Percentiles rank a stretch among this genome's conserved stretches.
Conservation (phyloP, 53 echinoderm and acorn worm genomes). For the Glandiceps talaboti region DNA sequence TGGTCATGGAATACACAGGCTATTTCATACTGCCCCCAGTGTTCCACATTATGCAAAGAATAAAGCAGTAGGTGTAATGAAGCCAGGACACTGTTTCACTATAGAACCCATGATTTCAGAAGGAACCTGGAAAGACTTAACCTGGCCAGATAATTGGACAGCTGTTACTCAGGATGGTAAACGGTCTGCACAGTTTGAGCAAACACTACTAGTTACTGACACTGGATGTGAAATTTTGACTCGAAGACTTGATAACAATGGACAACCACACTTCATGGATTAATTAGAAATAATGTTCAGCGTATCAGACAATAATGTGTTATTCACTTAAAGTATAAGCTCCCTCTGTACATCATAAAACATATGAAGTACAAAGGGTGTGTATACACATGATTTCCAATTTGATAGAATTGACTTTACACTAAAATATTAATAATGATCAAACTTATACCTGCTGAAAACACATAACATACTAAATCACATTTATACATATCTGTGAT, state of each 20-base stretch:
- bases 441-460: too few species aligned
- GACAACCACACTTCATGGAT: slow-evolving; percentile 81
- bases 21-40: slow-evolving; percentile 95
- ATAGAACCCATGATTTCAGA: slow-evolving; percentile 98
- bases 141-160: slow-evolving; percentile 99
- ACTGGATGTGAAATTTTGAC: slow-evolving; percentile 86
- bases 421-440: too few species aligned
- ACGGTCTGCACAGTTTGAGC: slow-evolving; percentile 98
- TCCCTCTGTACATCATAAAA: too few species aligned
- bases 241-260: slow-evolving; percentile 39
- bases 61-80: slow-evolving; percentile 96
- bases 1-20: slow-evolving; percentile 87
- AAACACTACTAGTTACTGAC: slow-evolving; percentile 85
- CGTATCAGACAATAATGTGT: too few species aligned
- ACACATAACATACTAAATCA: too few species aligned
- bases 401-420: too few species aligned
- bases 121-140: slow-evolving; percentile 75
- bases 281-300: too few species aligned
- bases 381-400: too few species aligned
- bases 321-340: too few species aligned
- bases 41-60: slow-evolving; percentile 99
- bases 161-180: slow-evolving; percentile 98
- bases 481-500: too few species aligned
- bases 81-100: slow-evolving; percentile 91
- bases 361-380: too few species aligned